phyloP scores from a whole-genome alignment of 2,113 vertebrate genomes.

The Ptyas mucosa region DNA sequence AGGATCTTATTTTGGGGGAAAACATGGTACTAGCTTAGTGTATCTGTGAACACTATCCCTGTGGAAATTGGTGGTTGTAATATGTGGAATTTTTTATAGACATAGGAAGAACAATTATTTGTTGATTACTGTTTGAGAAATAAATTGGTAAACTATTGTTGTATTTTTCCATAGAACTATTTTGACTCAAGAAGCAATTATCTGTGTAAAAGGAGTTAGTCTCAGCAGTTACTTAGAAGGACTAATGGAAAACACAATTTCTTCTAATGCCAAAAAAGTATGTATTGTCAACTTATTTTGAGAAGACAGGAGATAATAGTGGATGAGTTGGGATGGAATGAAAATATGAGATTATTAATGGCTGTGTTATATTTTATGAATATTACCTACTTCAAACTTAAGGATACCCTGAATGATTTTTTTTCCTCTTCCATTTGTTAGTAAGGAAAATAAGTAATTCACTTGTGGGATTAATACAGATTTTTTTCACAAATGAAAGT shows the following conservation, averaged over 20 bases:
- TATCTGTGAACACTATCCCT: not conserved
- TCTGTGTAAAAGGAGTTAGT: constrained; percentile 94
- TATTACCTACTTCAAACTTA: not conserved
- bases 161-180: constrained; percentile 76
- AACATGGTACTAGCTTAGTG: not conserved
- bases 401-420: not conserved
- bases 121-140: not conserved
- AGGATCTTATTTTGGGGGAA: too few relatives aligned
- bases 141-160: not conserved
- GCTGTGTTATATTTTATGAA: not conserved
- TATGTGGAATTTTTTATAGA: not conserved
- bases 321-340: not conserved
- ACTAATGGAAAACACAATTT: constrained; percentile 91
- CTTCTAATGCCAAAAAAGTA: constrained; percentile 91
- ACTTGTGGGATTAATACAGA: not conserved
- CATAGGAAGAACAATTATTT: not conserved
- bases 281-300: constrained; percentile 38
- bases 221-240: constrained; percentile 95
- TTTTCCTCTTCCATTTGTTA: not conserved
- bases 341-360: not conserved
- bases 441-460: not conserved
- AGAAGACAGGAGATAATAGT: not conserved
- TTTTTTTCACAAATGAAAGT: not conserved
- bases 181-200: constrained; percentile 94
- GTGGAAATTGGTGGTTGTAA: not conserved